These are phyloP conservation scores for Agapostemon virescens DNA, from an alignment of 2,888 invertebrate genomes.

Conservation along the genomic window DNA sequence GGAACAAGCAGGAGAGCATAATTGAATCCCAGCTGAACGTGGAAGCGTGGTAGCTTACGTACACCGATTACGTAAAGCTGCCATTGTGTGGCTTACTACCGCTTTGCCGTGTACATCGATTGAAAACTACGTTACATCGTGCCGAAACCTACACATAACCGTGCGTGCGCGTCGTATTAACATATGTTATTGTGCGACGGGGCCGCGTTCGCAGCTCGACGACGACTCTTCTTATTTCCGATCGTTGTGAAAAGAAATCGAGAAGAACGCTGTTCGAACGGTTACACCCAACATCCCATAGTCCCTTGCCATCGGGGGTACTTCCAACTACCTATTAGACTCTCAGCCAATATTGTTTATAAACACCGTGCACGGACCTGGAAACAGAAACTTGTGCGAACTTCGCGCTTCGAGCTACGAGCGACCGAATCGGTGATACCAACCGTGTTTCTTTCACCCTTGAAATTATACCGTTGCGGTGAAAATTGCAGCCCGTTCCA, in stretches of 20 bases:
- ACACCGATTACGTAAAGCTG: conserved; percentile 71
- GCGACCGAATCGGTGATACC: conserved; percentile 18
- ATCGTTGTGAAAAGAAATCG: neutral
- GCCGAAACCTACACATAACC: conserved; percentile 20
- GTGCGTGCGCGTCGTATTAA: conserved; percentile 44
- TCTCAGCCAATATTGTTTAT: neutral
- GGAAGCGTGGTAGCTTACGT: conserved; percentile 68
- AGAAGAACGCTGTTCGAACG: neutral
- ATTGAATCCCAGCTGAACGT: conserved; percentile 69
- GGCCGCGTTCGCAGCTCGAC: conserved; percentile 16
- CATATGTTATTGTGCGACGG: conserved; percentile 46
- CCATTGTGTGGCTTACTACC: conserved; percentile 63
- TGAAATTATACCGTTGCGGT: conserved; percentile 35
- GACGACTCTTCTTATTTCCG: conserved; percentile 7
- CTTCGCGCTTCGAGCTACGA: conserved; percentile 24
- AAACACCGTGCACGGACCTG: conserved; percentile 22
- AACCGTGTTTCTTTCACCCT: conserved; percentile 35
- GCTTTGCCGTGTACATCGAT: conserved; percentile 53
- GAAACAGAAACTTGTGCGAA: conserved; percentile 35
- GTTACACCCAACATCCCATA: conserved; percentile 13
- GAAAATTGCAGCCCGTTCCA: conserved; percentile 40
- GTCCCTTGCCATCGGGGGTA: neutral
- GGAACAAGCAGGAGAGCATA: conserved; percentile 61
- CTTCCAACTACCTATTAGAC: neutral
- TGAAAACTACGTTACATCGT: conserved; percentile 47